These are phyloP conservation scores for Stichopus horrens DNA, from an alignment of 53 echinoderm and acorn worm genomes.

Conservation along the genomic window DNA sequence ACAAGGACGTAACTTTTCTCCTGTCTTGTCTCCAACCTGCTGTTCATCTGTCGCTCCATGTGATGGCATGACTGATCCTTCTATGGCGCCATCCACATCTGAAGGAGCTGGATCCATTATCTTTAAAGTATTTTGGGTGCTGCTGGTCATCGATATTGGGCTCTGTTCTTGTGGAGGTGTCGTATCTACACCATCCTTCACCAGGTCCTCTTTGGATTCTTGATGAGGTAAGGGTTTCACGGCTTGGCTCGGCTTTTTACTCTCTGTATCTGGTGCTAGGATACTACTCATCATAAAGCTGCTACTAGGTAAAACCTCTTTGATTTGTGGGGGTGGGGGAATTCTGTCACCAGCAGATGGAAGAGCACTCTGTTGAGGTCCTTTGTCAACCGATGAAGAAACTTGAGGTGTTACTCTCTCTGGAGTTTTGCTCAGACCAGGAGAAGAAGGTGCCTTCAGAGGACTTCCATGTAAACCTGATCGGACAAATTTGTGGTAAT, in stretches of 20 bases:
- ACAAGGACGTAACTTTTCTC: background rate
- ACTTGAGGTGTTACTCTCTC: background rate
- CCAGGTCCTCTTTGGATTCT: background rate
- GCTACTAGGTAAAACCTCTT: background rate
- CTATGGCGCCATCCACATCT: background rate
- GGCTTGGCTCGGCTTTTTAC: background rate
- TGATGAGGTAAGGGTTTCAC: background rate
- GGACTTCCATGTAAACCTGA: constrained; percentile 22
- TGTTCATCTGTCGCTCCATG: background rate
- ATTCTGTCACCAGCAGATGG: background rate
- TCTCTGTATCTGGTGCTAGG: constrained; percentile 21
- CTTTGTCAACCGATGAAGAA: background rate
- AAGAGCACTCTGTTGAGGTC: background rate
- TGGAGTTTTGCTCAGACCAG: constrained; percentile 1
- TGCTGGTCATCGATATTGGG: background rate
- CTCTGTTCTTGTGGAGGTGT: background rate
- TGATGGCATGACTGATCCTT: background rate
- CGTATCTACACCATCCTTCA: background rate
- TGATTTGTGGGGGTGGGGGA: background rate
- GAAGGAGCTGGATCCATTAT: background rate
- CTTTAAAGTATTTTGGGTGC: background rate
- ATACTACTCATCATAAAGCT: constrained; percentile 33
- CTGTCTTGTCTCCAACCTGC: background rate
- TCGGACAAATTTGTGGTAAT: background rate
- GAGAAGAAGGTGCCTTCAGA: constrained; percentile 2